phyloP scores from a whole-genome alignment of 2,797 vertebrate genomes.

The Danio aesculapii region DNA sequence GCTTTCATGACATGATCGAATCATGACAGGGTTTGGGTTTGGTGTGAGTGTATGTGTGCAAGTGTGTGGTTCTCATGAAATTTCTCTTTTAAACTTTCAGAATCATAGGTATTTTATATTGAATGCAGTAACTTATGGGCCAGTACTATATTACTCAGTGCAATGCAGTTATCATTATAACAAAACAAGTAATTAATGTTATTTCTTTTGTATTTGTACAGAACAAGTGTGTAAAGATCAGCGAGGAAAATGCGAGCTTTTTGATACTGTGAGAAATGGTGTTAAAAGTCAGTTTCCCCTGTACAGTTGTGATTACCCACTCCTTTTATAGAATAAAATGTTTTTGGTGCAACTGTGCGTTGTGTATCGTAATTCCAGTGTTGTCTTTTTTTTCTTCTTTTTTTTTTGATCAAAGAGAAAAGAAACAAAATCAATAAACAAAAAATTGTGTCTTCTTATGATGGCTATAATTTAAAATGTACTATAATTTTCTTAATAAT shows the following conservation, averaged over 20 bases:
- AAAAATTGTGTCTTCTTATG: no score
- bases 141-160: constrained; percentile 87
- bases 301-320: constrained; percentile 82
- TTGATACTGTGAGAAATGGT: constrained; percentile 86
- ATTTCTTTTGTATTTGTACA: constrained; percentile 85
- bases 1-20: constrained; percentile 48
- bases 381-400: background rate
- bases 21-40: constrained; percentile 38
- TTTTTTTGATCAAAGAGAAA: background rate
- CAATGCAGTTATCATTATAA: constrained; percentile 86
- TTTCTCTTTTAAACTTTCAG: constrained; percentile 60
- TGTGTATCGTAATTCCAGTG: constrained; percentile 13
- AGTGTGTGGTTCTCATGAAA: constrained; percentile 61
- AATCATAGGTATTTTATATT: constrained; percentile 80
- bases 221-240: constrained; percentile 85
- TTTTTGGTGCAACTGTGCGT: constrained; percentile 80
- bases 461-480: no score
- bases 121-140: constrained; percentile 87
- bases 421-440: no score
- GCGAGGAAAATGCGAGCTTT: constrained; percentile 81
- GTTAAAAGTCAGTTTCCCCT: constrained; percentile 83
- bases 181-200: constrained; percentile 79
- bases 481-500: no score
- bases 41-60: constrained; percentile 61
- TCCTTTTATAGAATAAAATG: constrained; percentile 87